Base-by-base conservation (phyloP, 2,113 vertebrate genomes). In the Periophthalmus modestus region DNA sequence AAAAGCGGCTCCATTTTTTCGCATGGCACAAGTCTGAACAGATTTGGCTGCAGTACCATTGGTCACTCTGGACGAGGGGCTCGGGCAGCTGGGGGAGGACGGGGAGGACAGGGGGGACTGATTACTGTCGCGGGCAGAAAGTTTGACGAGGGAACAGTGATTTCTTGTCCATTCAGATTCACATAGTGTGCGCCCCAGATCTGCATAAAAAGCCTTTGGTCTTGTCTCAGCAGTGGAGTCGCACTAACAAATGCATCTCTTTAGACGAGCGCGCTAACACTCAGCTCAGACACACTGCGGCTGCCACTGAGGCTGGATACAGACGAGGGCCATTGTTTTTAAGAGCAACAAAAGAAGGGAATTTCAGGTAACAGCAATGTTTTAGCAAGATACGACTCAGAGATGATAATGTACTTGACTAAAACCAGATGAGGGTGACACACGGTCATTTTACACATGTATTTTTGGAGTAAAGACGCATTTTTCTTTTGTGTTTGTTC, bases 1-100 rank as follows among this genome's bases (percentile, higher is more conserved):
- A 85, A 72, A n/a, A 73, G 79, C 77, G 50, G 74, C 80, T 85
- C 74, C 75, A 79, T 87, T 79, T 80, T 72, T 77, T 79, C 16
- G 78, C 77, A 81, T 78, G 80, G 74, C 80, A 82, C 78, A 77
- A 69, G 72, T 78, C 84, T 87, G 82, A 68, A 71, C 73, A 61
- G 79, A 75, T 88, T 85, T 85, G 79, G 82, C 82, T 13, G 1
- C 67, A 39, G 72, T 76, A 69, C 77, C 63, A 76, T 77, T 36
- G 76, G 82, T 86, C 72, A 80, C 77, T 84, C 82, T 79, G 85
- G 81, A 83, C 77, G 71, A 80, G 79, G n/a, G 83, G 77, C 83
- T 80, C 82, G 67, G 71, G 52, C 72, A 75, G 24, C 74, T 58
- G 58, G 65, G 69, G 68, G 77, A 39, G 39, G 39, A n/a, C n/a